These are phyloP conservation scores for Netelia melanura DNA, from an alignment of 2,888 invertebrate genomes.

Conservation along the genomic window DNA sequence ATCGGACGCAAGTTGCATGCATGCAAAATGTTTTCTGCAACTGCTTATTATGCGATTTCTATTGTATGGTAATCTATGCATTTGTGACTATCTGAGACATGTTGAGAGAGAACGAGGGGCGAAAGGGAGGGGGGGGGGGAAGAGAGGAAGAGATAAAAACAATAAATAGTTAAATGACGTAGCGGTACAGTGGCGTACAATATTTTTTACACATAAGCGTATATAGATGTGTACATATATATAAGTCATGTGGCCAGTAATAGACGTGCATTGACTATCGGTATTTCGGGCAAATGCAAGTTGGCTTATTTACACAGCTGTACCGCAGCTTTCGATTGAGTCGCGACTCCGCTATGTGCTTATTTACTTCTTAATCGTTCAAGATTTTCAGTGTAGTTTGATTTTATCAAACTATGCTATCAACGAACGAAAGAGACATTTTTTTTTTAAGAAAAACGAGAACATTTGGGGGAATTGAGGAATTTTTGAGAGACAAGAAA, in stretches of 20 bases:
- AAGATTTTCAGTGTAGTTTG: background rate
- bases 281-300: background rate
- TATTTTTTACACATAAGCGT: background rate
- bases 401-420: background rate
- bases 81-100: conserved; percentile 54
- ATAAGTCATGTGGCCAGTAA: background rate
- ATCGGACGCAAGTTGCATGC: conserved; percentile 40
- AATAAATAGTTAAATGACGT: conserved; percentile 60
- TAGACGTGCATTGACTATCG: background rate
- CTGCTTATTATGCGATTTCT: conserved; percentile 70
- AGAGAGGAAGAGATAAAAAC: conserved; percentile 29
- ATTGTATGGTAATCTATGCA: conserved; percentile 71
- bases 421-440: no score
- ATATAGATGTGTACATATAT: background rate
- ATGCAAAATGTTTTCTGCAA: conserved; percentile 65
- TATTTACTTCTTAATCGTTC: background rate
- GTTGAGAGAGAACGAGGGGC: background rate
- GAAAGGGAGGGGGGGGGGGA: no score
- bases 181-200: conserved; percentile 24
- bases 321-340: background rate
- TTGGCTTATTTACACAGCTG: background rate
- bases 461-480: no score
- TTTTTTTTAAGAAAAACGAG: no score
- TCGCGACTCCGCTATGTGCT: background rate
- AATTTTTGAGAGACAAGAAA: no score